Evolutionary conservation across 2,797 vertebrate species (phyloP).

Genomic region (Poecile montanus): DNA sequence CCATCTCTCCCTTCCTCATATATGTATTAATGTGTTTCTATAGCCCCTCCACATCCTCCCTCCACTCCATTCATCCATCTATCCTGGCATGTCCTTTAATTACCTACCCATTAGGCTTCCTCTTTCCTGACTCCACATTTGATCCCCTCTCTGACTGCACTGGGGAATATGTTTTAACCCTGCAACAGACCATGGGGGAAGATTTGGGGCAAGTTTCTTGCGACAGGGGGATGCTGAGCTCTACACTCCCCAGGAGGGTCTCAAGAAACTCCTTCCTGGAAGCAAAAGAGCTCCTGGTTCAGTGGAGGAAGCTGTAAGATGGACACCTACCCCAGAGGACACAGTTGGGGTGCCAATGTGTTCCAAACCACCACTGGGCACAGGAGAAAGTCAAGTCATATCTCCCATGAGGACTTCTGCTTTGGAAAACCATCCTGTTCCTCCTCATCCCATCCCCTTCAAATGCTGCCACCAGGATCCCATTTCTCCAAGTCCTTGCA

Average conservation of each 20-base stretch:
- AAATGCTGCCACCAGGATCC: neutral
- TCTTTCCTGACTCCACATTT: conserved; percentile 16
- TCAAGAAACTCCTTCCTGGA: neutral
- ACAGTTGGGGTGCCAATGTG: rapidly evolving
- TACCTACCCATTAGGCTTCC: conserved; percentile 53
- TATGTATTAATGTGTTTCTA: conserved; percentile 33
- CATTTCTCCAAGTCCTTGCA: neutral
- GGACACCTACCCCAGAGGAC: neutral
- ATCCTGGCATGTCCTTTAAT: conserved; percentile 57
- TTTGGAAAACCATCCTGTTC: neutral
- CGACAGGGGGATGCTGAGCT: too few species aligned
- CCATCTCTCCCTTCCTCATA: conserved; percentile 3
- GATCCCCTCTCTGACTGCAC: neutral
- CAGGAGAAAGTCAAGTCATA: neutral
- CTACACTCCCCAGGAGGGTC: rapidly evolving
- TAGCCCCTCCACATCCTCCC: neutral
- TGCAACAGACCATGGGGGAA: neutral
- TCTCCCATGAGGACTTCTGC: neutral
- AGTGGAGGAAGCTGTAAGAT: neutral
- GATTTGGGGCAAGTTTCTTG: neutral
- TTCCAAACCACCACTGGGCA: neutral
- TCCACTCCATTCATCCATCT: conserved; percentile 11
- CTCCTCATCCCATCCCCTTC: neutral
- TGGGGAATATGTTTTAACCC: neutral
- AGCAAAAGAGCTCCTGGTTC: neutral